phyloP scores from a whole-genome alignment of 2,113 vertebrate genomes.

The Bagarius yarrelli region DNA sequence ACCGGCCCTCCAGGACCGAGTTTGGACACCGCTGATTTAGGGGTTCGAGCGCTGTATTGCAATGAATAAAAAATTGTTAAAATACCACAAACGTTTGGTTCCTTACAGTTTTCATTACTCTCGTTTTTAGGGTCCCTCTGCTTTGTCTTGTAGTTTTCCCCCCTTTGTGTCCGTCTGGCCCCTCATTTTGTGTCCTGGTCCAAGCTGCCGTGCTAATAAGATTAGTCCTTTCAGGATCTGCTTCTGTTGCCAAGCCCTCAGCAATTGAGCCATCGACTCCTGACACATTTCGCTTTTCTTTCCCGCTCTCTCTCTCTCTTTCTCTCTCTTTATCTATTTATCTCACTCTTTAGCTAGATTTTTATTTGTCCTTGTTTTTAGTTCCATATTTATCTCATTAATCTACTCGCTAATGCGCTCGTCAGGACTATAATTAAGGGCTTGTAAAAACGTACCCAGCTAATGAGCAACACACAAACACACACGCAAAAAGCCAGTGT shows the following conservation, averaged over 20 bases:
- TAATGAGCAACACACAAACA: conserved; percentile 17
- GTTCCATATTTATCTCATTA: neutral
- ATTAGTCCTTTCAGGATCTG: conserved; percentile 60
- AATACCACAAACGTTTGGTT: neutral
- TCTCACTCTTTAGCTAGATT: neutral
- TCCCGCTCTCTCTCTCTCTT: conserved; percentile 20
- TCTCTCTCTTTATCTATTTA: conserved; percentile 6
- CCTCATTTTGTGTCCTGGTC: conserved; percentile 60
- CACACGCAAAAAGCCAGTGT: neutral
- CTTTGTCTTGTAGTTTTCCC: conserved; percentile 10
- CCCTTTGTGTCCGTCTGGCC: conserved; percentile 54
- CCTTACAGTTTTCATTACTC: neutral
- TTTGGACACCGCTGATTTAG: no score
- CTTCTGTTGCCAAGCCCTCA: conserved; percentile 39
- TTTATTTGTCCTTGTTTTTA: neutral
- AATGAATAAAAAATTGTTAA: neutral
- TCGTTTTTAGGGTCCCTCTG: neutral
- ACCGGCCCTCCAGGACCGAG: no score
- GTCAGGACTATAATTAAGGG: neutral
- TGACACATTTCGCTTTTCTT: conserved; percentile 46
- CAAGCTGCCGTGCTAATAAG: conserved; percentile 64
- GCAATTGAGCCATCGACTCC: conserved; percentile 55
- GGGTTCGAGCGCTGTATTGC: neutral
- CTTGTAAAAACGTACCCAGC: neutral
- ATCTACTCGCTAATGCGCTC: neutral